These are phyloP conservation scores for Agrochola litura DNA, from an alignment of 2,888 invertebrate genomes.

Conservation along the genomic window DNA sequence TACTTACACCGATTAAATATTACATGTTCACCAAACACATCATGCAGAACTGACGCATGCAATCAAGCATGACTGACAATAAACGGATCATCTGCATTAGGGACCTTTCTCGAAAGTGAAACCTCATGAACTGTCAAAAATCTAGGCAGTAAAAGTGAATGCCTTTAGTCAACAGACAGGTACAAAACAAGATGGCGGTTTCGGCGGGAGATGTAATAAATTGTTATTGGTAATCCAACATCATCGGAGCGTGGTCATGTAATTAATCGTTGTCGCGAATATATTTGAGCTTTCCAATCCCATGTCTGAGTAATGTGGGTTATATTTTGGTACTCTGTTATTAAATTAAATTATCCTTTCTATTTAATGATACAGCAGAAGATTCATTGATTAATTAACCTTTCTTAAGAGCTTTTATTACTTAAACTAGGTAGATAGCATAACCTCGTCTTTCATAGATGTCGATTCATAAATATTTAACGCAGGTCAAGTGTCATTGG, in stretches of 20 bases:
- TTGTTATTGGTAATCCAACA: slow-evolving; percentile 64
- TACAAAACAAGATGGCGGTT: slow-evolving; percentile 64
- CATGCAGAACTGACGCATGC: slow-evolving; percentile 55
- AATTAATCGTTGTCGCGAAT: slow-evolving; percentile 65
- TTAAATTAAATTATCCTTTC: slow-evolving; percentile 56
- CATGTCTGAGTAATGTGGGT: slow-evolving; percentile 40
- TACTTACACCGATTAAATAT: slow-evolving; percentile 36
- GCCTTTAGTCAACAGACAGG: slow-evolving; percentile 53
- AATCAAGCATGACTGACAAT: slow-evolving; percentile 53
- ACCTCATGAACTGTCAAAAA: slow-evolving; percentile 62
- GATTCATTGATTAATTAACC: slow-evolving; percentile 48
- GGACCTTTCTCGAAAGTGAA: slow-evolving; percentile 65
- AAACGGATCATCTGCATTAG: slow-evolving; percentile 52
- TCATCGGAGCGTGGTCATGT: slow-evolving; percentile 60
- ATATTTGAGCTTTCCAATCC: slow-evolving; percentile 63
- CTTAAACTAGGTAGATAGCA: neutral
- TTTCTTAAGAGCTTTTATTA: neutral
- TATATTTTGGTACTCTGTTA: slow-evolving; percentile 47
- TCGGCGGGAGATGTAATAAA: slow-evolving; percentile 59
- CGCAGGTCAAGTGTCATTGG: neutral
- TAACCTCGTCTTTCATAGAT: neutral
- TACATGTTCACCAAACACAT: slow-evolving; percentile 45
- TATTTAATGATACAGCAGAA: slow-evolving; percentile 38
- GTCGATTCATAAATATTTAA: neutral
- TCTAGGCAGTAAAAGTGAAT: slow-evolving; percentile 66